Percentiles rank a stretch among this genome's conserved stretches.
These are phyloP conservation scores for Scotopteryx bipunctaria DNA, from an alignment of 2,888 invertebrate species.

Conservation along the genomic window DNA sequence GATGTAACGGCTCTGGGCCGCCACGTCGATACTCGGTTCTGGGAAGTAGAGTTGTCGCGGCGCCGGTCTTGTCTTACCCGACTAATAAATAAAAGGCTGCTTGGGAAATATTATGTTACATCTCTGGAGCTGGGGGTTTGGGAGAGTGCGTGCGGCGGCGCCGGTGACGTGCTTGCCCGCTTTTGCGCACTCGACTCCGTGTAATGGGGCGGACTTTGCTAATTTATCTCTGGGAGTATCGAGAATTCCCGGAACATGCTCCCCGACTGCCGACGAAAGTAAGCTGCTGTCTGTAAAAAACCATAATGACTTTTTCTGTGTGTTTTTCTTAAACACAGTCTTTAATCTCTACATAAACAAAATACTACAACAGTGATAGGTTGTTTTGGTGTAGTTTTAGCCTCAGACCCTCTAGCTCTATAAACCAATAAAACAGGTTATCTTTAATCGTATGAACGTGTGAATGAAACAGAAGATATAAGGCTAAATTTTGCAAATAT, in stretches of 20 bases:
- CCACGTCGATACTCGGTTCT: constrained; percentile 72
- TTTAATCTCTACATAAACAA: no score
- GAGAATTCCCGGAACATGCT: constrained; percentile 17
- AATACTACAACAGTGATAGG: no score
- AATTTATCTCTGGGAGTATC: constrained; percentile 38
- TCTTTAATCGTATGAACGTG: not conserved
- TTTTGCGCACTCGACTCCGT: constrained; percentile 64
- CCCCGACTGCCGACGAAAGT: not conserved
- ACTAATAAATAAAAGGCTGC: constrained; percentile 81
- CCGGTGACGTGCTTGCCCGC: constrained; percentile 56
- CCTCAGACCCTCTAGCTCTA: no score
- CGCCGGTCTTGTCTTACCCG: constrained; percentile 65
- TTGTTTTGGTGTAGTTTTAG: no score
- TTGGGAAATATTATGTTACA: constrained; percentile 83
- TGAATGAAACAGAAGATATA: not conserved
- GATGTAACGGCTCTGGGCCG: constrained; percentile 77
- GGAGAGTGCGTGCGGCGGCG: constrained; percentile 59
- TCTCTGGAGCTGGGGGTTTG: constrained; percentile 63
- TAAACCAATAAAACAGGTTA: not conserved
- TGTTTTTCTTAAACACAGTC: no score
- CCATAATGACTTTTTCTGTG: no score
- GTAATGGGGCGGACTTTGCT: constrained; percentile 61
- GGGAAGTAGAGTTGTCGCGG: constrained; percentile 78
- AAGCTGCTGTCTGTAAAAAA: constrained; percentile 1
- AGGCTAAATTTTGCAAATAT: not conserved